A percentile compares a stretch with the other conserved stretches of the same genome.
These are phyloP conservation scores for Agonopterix alstromeriana DNA, from an alignment of 2,888 invertebrate species.

Conservation along the genomic window DNA sequence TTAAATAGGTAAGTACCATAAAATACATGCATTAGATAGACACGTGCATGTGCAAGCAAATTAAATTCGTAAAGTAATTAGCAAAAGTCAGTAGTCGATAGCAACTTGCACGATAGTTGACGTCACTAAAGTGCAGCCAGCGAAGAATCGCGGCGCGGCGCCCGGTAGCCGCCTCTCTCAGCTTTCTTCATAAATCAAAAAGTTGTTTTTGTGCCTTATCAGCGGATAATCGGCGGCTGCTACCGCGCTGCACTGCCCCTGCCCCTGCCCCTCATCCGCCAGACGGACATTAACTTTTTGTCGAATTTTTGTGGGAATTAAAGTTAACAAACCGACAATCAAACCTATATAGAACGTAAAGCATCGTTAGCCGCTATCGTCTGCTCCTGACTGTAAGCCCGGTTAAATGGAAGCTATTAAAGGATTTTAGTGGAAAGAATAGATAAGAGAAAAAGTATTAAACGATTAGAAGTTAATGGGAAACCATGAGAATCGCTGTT, in stretches of 20 bases:
- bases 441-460: constrained; percentile 18
- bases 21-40: too few species aligned
- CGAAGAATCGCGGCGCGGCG: constrained; percentile 41
- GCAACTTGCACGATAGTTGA: constrained; percentile 8
- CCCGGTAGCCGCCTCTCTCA: constrained; percentile 62
- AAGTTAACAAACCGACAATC: constrained; percentile 46
- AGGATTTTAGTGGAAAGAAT: constrained; percentile 38
- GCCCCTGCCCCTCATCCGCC: constrained; percentile 18
- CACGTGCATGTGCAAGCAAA: too few species aligned
- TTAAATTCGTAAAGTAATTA: too few species aligned
- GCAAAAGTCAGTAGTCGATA: too few species aligned
- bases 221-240: constrained; percentile 67
- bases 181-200: constrained; percentile 75
- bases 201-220: constrained; percentile 72
- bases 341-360: constrained; percentile 3
- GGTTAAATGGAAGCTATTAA: constrained; percentile 48
- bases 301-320: constrained; percentile 51
- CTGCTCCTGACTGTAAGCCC: constrained; percentile 27
- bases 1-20: too few species aligned
- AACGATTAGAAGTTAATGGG: constrained; percentile 12
- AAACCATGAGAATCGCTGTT: constrained; percentile 4
- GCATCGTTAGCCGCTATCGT: constrained; percentile 24
- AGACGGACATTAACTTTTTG: constrained; percentile 56
- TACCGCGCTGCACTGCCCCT: constrained; percentile 43
- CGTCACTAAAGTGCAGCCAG: constrained; percentile 36